phyloP scores from a whole-genome alignment of 2,113 vertebrate genomes.

The Physeter macrocephalus region DNA sequence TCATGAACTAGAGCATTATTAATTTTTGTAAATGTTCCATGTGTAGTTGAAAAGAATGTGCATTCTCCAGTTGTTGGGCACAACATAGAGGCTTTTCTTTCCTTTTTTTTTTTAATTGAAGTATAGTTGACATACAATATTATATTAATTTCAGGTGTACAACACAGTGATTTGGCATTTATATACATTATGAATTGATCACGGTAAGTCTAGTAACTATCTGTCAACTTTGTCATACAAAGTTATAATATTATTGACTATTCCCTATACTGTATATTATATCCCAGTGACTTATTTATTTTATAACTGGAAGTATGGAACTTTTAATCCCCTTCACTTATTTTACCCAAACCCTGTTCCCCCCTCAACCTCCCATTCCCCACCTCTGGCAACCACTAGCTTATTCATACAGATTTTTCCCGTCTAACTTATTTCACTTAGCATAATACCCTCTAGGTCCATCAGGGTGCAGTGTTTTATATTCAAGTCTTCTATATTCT shows the following conservation, averaged over 20 bases:
- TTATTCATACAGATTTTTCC: background rate
- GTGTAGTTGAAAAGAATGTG: background rate
- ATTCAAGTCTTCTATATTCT: background rate
- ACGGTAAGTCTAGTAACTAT: background rate
- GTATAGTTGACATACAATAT: background rate
- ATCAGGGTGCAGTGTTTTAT: background rate
- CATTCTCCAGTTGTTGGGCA: background rate
- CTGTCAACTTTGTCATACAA: background rate
- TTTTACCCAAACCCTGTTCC: background rate
- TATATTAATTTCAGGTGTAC: background rate
- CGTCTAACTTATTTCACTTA: background rate
- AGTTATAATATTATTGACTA: background rate
- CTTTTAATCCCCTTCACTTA: background rate
- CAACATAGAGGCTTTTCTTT: background rate
- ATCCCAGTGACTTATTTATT: background rate
- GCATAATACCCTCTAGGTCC: background rate
- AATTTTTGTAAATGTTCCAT: background rate
- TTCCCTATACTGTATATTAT: background rate
- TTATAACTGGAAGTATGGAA: background rate
- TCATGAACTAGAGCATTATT: background rate
- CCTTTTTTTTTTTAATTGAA: background rate
- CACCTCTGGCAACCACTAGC: background rate
- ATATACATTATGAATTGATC: background rate
- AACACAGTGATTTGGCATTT: background rate
- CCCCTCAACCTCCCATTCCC: background rate